Evolutionary conservation across 1,140 invertebrate species (phyloP).

Genomic region (Philotrypesis tridentata): DNA sequence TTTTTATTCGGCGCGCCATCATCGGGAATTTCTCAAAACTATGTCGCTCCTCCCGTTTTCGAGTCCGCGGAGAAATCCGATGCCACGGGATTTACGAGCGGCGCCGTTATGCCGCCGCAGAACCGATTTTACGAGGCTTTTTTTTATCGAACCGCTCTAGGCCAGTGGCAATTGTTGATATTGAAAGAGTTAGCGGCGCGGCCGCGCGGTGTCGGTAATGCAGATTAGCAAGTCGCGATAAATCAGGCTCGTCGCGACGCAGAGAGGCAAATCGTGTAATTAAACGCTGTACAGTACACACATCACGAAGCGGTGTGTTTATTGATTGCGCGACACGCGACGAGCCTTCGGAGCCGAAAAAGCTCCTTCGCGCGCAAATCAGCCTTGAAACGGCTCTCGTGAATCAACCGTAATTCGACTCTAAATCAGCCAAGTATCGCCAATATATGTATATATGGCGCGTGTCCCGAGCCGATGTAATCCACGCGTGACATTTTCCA

Average conservation of each 20-base stretch:
- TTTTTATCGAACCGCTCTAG: too few species aligned
- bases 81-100: too few species aligned
- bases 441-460: neutral
- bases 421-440: neutral
- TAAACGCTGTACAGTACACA: too few species aligned
- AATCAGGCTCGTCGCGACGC: too few species aligned
- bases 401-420: conserved; percentile 37
- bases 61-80: neutral
- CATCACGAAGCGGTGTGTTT: too few species aligned
- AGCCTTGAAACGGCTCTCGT: neutral
- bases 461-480: neutral
- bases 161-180: too few species aligned
- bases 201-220: too few species aligned
- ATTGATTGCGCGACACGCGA: neutral
- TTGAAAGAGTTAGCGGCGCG: too few species aligned
- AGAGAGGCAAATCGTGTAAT: too few species aligned
- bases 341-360: neutral
- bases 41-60: neutral
- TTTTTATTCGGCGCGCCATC: neutral
- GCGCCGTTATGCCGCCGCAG: too few species aligned
- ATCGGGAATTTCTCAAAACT: neutral
- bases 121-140: too few species aligned
- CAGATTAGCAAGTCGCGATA: too few species aligned
- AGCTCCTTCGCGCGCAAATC: neutral
- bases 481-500: neutral